Evolutionary conservation across 2,113 vertebrate genomes (phyloP), one percentile per base, ranked within the genome.

Genomic region (Eira barbara): DNA sequence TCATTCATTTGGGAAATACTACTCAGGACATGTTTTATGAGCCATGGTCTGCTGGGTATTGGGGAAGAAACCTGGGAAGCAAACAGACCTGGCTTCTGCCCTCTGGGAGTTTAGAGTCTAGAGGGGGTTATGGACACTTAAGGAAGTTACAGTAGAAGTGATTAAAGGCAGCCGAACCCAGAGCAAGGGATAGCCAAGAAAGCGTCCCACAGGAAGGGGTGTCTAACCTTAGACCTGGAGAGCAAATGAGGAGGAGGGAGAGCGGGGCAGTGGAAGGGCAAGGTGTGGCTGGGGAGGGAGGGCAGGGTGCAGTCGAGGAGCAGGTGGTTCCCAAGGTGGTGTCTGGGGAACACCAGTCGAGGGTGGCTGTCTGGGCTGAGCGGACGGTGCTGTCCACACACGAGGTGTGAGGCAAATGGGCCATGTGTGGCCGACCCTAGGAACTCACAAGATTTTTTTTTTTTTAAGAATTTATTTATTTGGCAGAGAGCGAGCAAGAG

Each of bases 41-140:
- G 59, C 47, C 81, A 71, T 69, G 45, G 14, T 27, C 39, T 95
- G 29, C 36, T 69, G 69, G 74, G 88, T n/a, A 23, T 36, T 83
- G 18, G 31, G 11, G 61, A 95, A 95, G 59, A 86, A 73, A 74
- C 79, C 45, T 67, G 42, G 55, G 59, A 95, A 55, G 52, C 89
- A 67, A 55, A 74, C 12, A 61, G 59, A 80, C 27, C 31, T 61
- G 61, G 11, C 82, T 23, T 90, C 67, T 79, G 47, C 18, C 29
- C 14, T 59, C 14, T 79, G 79, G 34, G 49, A 90, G 21, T 90
- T 47, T 84, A 49, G 63, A 84, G 34, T 76, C 73, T 36, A 34
- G 83, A 92, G 25, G 5, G 21, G 31, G 17, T 80, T 83, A 83
- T 27, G 71, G 49, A 84, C 94, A 49, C 71, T 20, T 57, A 57